Percentiles rank a stretch among this genome's conserved stretches.
These are phyloP conservation scores for Chrysodeixis includens DNA, from an alignment of 2,888 invertebrate species.

Conservation along the genomic window DNA sequence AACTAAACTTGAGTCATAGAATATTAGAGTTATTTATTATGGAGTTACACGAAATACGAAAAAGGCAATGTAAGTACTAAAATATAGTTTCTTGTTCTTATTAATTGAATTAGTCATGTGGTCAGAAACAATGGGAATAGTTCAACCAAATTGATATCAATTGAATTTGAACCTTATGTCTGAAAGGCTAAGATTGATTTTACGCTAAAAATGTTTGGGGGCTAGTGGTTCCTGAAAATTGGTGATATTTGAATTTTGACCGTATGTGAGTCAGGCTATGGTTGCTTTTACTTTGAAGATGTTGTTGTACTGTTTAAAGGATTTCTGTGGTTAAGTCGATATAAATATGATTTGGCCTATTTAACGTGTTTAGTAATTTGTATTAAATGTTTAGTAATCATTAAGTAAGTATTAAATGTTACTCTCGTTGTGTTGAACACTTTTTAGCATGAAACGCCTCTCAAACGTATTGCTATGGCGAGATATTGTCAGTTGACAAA, in stretches of 20 bases:
- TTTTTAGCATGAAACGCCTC: too few relatives aligned
- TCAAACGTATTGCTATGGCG: too few relatives aligned
- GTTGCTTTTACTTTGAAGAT: background rate
- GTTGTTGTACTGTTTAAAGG: background rate
- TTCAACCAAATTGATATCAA: background rate
- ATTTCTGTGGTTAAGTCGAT: background rate
- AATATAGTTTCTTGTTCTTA: background rate
- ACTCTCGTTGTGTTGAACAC: too few relatives aligned
- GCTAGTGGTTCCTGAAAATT: background rate
- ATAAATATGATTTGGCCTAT: slow-evolving; percentile 4
- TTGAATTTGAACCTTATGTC: too few relatives aligned
- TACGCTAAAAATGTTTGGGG: too few relatives aligned
- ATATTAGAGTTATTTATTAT: background rate
- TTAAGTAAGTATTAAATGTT: too few relatives aligned
- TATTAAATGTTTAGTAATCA: background rate
- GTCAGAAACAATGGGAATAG: background rate
- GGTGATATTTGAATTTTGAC: background rate
- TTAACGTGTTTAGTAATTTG: background rate
- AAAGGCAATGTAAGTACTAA: slow-evolving; percentile 4
- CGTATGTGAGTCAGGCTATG: background rate
- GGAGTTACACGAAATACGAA: slow-evolving; percentile 4
- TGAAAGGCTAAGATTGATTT: too few relatives aligned
- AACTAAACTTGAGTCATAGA: background rate
- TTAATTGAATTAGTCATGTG: background rate
- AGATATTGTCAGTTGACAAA: too few relatives aligned